phyloP scores from a whole-genome alignment of 1,140 invertebrate genomes.

The Drosophila parabipectinata region DNA sequence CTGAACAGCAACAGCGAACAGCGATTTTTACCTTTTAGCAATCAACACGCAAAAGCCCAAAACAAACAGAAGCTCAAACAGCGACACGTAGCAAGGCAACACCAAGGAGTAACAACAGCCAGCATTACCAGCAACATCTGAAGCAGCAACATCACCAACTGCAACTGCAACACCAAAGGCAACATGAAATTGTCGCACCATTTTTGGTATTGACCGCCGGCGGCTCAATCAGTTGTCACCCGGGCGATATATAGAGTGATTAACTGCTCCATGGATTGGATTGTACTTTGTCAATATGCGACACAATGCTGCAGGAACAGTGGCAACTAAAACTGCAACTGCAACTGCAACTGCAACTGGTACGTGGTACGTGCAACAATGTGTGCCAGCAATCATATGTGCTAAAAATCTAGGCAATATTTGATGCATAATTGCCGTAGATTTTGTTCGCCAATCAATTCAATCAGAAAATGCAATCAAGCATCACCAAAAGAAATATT shows the following conservation, averaged over 20 bases:
- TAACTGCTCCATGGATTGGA: slow-evolving; percentile 70
- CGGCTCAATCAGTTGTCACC: slow-evolving; percentile 80
- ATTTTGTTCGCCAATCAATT: slow-evolving; percentile 68
- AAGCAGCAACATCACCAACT: slow-evolving; percentile 36
- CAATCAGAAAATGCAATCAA: slow-evolving; percentile 68
- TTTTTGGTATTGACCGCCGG: slow-evolving; percentile 77
- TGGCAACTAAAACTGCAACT: not conserved
- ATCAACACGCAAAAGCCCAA: slow-evolving; percentile 79
- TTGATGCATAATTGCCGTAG: slow-evolving; percentile 76
- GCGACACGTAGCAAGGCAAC: slow-evolving; percentile 4
- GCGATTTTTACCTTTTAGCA: slow-evolving; percentile 56
- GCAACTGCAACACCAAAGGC: slow-evolving; percentile 53
- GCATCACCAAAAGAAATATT: slow-evolving; percentile 1
- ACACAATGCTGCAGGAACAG: not conserved
- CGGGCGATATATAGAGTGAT: slow-evolving; percentile 80
- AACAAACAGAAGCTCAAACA: slow-evolving; percentile 53
- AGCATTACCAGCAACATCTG: slow-evolving; percentile 12
- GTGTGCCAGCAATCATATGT: slow-evolving; percentile 58
- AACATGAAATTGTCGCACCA: slow-evolving; percentile 75
- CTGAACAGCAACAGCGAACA: slow-evolving; percentile 7
- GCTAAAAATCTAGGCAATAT: slow-evolving; percentile 71
- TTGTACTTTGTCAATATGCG: slow-evolving; percentile 36
- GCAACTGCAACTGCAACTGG: slow-evolving; percentile 17
- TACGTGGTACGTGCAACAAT: slow-evolving; percentile 60
- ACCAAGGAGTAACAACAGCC: slow-evolving; percentile 4